phyloP scores from a whole-genome alignment of 2,888 invertebrate species.

The Campoplex capitator region DNA sequence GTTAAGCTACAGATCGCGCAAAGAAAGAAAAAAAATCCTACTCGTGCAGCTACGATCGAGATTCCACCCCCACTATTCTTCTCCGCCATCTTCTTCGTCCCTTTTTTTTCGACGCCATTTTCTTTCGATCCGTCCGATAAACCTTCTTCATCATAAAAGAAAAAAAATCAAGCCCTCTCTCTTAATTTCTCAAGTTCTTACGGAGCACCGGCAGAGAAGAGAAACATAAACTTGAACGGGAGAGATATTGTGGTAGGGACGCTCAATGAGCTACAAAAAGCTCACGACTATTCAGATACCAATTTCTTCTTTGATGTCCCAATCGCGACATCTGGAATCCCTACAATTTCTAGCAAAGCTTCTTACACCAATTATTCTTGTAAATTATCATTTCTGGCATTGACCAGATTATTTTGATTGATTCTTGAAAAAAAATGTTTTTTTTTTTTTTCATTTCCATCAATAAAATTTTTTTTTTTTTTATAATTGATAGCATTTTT shows the following conservation, averaged over 20 bases:
- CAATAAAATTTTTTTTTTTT: too few relatives aligned
- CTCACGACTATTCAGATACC: slow-evolving; percentile 32
- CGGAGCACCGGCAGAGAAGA: background rate
- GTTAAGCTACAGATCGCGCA: slow-evolving; percentile 12
- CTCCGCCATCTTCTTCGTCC: background rate
- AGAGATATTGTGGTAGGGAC: background rate
- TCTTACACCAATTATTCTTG: slow-evolving; percentile 81
- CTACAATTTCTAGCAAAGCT: slow-evolving; percentile 73
- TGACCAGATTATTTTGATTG: slow-evolving; percentile 5
- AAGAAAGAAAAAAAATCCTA: slow-evolving; percentile 9
- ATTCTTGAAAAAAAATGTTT: background rate
- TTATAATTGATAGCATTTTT: too few relatives aligned
- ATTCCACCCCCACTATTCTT: background rate
- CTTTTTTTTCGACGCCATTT: background rate
- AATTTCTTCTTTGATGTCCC: slow-evolving; percentile 62
- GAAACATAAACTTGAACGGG: background rate
- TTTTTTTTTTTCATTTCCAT: too few relatives aligned
- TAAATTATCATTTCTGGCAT: slow-evolving; percentile 35
- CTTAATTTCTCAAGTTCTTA: background rate
- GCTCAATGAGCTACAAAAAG: slow-evolving; percentile 27
- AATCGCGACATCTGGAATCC: slow-evolving; percentile 53
- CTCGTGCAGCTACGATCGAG: slow-evolving; percentile 9
- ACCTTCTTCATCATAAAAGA: background rate
- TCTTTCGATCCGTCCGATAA: background rate
- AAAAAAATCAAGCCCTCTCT: background rate